phyloP scores from a whole-genome alignment of 1,140 invertebrate genomes.

The Hyles euphorbiae region DNA sequence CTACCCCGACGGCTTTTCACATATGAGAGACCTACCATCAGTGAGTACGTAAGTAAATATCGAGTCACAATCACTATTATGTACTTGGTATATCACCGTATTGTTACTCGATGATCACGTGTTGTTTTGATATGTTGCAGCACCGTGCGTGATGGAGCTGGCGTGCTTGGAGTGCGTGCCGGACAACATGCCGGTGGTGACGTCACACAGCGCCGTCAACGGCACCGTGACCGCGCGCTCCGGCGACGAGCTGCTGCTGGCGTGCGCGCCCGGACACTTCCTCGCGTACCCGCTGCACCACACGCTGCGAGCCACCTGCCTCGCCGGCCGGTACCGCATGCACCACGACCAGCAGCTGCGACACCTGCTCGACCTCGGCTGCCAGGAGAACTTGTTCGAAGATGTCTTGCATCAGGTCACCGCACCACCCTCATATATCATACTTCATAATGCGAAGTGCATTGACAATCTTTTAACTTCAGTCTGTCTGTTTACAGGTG shows the following conservation, averaged over 20 bases:
- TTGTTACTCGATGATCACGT: too few species aligned
- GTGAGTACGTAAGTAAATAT: too few species aligned
- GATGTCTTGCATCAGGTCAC: slow-evolving; percentile 56
- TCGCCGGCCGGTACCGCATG: slow-evolving; percentile 45
- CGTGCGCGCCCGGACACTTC: slow-evolving; percentile 54
- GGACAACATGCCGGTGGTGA: slow-evolving; percentile 63
- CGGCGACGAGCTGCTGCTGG: slow-evolving; percentile 49
- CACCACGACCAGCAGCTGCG: slow-evolving; percentile 30
- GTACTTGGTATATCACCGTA: too few species aligned
- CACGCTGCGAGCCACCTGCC: slow-evolving; percentile 39
- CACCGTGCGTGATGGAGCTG: slow-evolving; percentile 56
- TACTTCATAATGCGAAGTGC: too few species aligned
- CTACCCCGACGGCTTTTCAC: too few species aligned
- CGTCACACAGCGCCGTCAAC: slow-evolving; percentile 44
- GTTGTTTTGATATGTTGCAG: slow-evolving; percentile 20
- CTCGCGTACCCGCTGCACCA: slow-evolving; percentile 43
- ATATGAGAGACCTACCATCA: too few species aligned
- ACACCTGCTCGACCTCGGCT: slow-evolving; percentile 58
- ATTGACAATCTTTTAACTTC: too few species aligned
- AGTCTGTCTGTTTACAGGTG: slow-evolving; percentile 27
- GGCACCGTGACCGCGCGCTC: slow-evolving; percentile 26
- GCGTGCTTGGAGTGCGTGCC: slow-evolving; percentile 59
- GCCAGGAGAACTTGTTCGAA: slow-evolving; percentile 62
- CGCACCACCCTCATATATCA: background rate
- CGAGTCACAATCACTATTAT: too few species aligned